phyloP scores from a whole-genome alignment of 2,888 invertebrate genomes.

The Tipula vernalis region DNA sequence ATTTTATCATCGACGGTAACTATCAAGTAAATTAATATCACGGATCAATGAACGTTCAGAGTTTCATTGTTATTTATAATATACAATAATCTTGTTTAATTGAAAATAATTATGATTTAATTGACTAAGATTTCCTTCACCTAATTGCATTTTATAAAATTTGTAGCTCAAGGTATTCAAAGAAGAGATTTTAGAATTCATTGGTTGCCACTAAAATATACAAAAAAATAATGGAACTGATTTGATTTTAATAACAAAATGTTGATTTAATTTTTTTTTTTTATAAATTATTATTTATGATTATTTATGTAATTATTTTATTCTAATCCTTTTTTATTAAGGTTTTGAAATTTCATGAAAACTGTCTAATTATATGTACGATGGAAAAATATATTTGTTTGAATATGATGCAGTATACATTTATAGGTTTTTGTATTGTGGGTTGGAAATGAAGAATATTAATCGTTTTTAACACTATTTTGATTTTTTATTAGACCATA shows the following conservation, averaged over 20 bases:
- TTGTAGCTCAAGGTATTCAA: background rate
- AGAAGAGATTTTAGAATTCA: background rate
- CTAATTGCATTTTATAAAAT: background rate
- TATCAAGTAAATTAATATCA: too few relatives aligned
- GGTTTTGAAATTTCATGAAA: background rate
- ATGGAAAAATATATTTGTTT: background rate
- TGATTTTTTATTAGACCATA: background rate
- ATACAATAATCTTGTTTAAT: background rate
- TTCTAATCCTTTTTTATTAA: background rate
- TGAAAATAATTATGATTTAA: background rate
- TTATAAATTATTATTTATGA: background rate
- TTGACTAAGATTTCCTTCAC: background rate
- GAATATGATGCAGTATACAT: background rate
- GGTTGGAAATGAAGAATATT: background rate
- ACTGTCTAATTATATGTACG: background rate
- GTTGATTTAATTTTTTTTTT: background rate
- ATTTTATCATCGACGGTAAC: background rate
- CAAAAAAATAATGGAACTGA: background rate
- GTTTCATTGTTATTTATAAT: too few relatives aligned
- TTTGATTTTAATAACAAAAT: background rate
- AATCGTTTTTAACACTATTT: background rate
- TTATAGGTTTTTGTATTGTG: background rate
- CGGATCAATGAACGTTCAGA: too few relatives aligned
- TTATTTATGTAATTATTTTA: background rate
- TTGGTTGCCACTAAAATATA: background rate